Conservation (phyloP, 35 echinoderm and acorn worm genomes). For the Lytechinus pictus region DNA sequence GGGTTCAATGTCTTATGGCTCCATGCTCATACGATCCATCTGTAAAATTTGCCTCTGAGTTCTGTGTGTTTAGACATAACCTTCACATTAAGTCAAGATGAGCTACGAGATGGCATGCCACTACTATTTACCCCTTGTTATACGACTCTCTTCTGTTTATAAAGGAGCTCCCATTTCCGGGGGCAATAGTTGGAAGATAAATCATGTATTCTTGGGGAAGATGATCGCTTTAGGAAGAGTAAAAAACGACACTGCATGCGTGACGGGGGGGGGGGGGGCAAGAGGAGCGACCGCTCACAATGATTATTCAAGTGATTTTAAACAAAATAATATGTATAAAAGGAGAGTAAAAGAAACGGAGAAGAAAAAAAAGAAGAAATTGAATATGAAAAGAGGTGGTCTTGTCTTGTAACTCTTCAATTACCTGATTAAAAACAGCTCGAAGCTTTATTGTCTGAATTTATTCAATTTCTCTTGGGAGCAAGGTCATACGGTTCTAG, state of each 20-base stretch:
- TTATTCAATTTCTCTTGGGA: too few relatives aligned
- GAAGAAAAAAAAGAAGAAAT: too few relatives aligned
- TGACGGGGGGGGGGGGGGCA: too few relatives aligned
- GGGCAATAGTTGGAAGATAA: not conserved
- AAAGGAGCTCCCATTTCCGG: not conserved
- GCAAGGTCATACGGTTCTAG: too few relatives aligned
- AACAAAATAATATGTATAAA: too few relatives aligned
- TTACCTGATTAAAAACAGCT: too few relatives aligned
- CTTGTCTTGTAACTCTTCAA: too few relatives aligned
- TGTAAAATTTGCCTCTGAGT: not conserved
- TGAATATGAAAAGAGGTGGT: too few relatives aligned
- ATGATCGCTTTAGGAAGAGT: not conserved
- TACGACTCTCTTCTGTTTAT: not conserved
- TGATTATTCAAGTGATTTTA: too few relatives aligned
- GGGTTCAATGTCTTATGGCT: not conserved
- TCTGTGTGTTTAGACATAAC: not conserved
- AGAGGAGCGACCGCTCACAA: too few relatives aligned
- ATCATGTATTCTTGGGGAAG: not conserved
- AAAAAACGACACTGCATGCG: not conserved
- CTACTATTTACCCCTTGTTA: not conserved
- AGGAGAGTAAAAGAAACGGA: too few relatives aligned
- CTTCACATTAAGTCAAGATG: not conserved
- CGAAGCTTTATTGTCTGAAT: too few relatives aligned
- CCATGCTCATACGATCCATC: not conserved
- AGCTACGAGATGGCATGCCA: not conserved